phyloP scores from a whole-genome alignment of 2,888 invertebrate species.

The Linnaemya vulpina region DNA sequence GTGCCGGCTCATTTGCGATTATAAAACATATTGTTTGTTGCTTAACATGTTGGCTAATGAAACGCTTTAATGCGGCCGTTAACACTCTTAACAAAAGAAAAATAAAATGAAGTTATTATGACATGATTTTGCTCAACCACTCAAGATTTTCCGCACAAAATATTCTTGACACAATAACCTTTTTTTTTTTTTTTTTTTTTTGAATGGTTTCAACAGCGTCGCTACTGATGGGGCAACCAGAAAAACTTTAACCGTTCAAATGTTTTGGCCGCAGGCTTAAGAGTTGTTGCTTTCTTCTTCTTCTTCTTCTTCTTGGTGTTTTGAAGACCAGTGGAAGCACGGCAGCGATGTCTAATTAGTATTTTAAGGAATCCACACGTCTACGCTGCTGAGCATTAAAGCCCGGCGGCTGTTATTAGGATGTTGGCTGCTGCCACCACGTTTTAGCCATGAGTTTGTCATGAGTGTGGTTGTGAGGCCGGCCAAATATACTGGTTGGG shows the following conservation, averaged over 20 bases:
- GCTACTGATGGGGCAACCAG: background rate
- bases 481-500: background rate
- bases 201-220: conserved; percentile 63
- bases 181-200: conserved; percentile 79
- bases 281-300: background rate
- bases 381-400: conserved; percentile 43
- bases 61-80: background rate
- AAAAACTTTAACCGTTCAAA: conserved; percentile 21
- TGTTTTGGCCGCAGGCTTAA: conserved; percentile 36
- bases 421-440: conserved; percentile 9
- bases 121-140: conserved; percentile 27
- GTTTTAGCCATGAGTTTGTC: background rate
- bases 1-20: conserved; percentile 5
- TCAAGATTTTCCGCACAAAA: conserved; percentile 74
- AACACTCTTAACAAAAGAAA: background rate
- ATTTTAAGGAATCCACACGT: conserved; percentile 72
- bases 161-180: conserved; percentile 78
- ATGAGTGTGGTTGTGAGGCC: background rate
- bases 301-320: background rate
- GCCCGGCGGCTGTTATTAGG: conserved; percentile 14
- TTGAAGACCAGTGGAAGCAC: conserved; percentile 50
- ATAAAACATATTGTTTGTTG: background rate
- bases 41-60: background rate
- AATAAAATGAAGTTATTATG: conserved; percentile 28
- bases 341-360: conserved; percentile 74